These are phyloP conservation scores for Alfaro cultratus DNA, from an alignment of 2,797 vertebrate genomes.

Conservation along the genomic window DNA sequence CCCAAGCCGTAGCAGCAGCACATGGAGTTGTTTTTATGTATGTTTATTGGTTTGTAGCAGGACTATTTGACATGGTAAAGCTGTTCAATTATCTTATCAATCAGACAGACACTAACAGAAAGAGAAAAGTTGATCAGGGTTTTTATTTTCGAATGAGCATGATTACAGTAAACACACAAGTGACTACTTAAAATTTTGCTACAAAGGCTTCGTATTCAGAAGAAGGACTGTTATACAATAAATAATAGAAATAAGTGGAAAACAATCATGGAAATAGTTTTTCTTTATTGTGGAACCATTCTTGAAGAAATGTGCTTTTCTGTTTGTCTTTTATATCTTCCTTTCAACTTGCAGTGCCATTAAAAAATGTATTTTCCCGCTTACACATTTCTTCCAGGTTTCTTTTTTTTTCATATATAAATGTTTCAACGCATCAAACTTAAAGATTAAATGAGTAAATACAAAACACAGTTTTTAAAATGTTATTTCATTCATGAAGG, in stretches of 20 bases:
- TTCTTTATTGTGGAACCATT: not conserved
- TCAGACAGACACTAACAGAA: slow-evolving; percentile 22
- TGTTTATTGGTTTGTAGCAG: slow-evolving; percentile 31
- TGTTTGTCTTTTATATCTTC: not conserved
- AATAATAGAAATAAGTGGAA: slow-evolving; percentile 11
- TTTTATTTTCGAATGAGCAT: slow-evolving; percentile 33
- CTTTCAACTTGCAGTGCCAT: not conserved
- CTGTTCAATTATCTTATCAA: slow-evolving; percentile 54
- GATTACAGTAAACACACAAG: slow-evolving; percentile 22
- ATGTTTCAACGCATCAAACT: not conserved
- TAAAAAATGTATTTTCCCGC: not conserved
- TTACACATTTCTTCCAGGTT: not conserved
- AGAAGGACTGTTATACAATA: not conserved
- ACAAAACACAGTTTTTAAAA: not conserved
- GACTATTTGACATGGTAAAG: slow-evolving; percentile 47
- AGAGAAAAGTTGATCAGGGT: slow-evolving; percentile 28
- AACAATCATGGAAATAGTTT: not conserved
- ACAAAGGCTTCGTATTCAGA: slow-evolving; percentile 21
- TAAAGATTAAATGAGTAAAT: not conserved
- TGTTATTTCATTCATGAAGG: not conserved
- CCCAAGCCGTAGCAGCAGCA: slow-evolving; percentile 33
- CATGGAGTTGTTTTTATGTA: slow-evolving; percentile 38
- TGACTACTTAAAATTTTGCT: slow-evolving; percentile 19
- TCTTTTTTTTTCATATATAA: not conserved
- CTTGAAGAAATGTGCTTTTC: not conserved